Base-by-base conservation (phyloP, 2,113 vertebrate genomes). In the Scomber scombrus region DNA sequence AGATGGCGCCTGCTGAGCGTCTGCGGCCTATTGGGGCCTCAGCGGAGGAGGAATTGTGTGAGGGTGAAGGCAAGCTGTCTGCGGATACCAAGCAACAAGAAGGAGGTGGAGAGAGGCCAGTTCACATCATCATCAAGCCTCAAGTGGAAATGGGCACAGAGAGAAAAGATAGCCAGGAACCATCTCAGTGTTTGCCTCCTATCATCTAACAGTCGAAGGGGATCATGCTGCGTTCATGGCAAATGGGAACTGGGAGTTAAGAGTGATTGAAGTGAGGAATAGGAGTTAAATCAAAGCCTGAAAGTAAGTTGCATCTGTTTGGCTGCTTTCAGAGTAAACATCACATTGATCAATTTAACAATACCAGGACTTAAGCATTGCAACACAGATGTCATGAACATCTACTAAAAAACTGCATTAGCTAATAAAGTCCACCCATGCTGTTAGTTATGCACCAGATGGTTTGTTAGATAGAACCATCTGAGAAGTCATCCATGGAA, bases 11-110 rank as follows among this genome's bases (percentile, higher is more conserved):
- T 0, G 65, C 69, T 0, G 94, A 94, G 69, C 92, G 93, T 9
- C 88, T 94, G 80, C 81, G 94, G 51, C 95, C 94, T 18, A 89
- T 95, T 0, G 94, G 95, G 4, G 94, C 93, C 2, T 96, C 94
- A 0, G 93, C 92, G 0, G 94, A 94, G 62, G 88, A 94, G 68
- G 90, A 94, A 49, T 80, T 85, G 77, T 77, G 79, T 11, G 93
- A 95, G 45, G 57, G 76, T 1, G 74, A 71, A 11, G 76, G 61
- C 52, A 83, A 82, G 56, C 52, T 65, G 19, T 74, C 80, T 62
- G 51, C 19, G 10, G 89, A 93, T 7, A 77, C 78, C 76, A 89
- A 89, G 45, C 83, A 80, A 16, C 85, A 80, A 13, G 80, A 80
- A 31, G 65, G 26, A 26, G 85, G 83, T 3, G 85, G 90, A 29